Evolutionary conservation across 2,113 vertebrate species (phyloP).

Genomic region (Dasypus novemcinctus): DNA sequence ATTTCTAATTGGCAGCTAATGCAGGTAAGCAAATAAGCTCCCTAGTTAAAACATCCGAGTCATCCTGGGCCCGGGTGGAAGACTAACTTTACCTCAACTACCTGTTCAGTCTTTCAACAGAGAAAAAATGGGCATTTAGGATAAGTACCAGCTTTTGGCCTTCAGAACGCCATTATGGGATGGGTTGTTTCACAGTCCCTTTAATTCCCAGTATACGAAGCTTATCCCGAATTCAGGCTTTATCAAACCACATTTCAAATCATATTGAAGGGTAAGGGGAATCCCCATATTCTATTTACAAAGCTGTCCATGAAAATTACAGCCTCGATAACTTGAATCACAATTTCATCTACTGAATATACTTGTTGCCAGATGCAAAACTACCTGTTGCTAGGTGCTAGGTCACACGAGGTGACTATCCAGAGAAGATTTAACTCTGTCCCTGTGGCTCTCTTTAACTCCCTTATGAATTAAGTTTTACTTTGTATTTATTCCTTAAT

Average conservation of each 20-base stretch:
- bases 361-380: constrained; percentile 15
- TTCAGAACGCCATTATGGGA: background rate
- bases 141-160: background rate
- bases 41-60: accelerated
- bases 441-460: background rate
- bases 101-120: background rate
- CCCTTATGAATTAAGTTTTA: background rate
- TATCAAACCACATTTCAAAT: background rate
- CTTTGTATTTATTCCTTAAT: background rate
- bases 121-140: background rate
- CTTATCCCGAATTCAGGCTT: background rate
- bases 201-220: background rate
- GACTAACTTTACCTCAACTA: background rate
- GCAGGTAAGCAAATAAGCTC: background rate
- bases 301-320: background rate
- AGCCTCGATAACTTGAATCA: background rate
- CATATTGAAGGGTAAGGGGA: background rate
- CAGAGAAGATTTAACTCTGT: background rate
- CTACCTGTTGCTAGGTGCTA: background rate
- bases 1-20: background rate
- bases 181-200: background rate
- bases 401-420: background rate
- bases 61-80: background rate
- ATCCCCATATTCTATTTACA: background rate
- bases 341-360: background rate